phyloP scores from a whole-genome alignment of 1,140 invertebrate genomes.

The Calephelis virginiensis region DNA sequence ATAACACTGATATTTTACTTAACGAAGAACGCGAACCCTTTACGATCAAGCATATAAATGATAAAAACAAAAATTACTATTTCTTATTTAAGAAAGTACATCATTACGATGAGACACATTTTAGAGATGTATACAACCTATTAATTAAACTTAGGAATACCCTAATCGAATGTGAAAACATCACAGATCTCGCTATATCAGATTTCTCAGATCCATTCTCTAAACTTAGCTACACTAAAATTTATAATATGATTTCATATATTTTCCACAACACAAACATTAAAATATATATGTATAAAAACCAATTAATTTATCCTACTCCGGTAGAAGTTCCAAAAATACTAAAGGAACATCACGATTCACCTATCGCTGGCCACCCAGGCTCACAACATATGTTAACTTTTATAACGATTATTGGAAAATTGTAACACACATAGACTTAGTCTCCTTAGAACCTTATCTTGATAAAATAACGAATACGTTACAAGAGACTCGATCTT shows the following conservation, averaged over 20 bases:
- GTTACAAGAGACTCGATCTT: no score
- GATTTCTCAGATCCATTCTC: no score
- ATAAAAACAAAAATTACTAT: constrained; percentile 22
- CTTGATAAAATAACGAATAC: no score
- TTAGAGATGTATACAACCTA: constrained; percentile 9
- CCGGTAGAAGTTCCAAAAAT: constrained; percentile 12
- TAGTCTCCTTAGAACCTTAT: no score
- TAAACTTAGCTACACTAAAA: no score
- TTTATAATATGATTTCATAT: background rate
- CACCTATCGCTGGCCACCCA: background rate
- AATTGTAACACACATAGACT: no score
- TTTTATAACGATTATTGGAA: no score
- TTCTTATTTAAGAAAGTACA: constrained; percentile 32
- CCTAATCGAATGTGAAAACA: no score
- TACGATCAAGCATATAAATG: constrained; percentile 20
- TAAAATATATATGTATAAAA: no score
- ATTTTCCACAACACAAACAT: constrained; percentile 21
- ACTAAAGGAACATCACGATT: constrained; percentile 14
- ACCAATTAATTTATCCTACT: constrained; percentile 20
- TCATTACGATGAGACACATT: constrained; percentile 36
- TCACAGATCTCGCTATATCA: no score
- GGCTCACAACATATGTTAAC: background rate
- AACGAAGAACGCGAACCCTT: constrained; percentile 31
- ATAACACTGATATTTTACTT: constrained; percentile 26
- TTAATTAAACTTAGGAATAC: no score